Evolutionary conservation across 1,140 invertebrate species (phyloP).

Genomic region (Pseudomyrmex concolor): DNA sequence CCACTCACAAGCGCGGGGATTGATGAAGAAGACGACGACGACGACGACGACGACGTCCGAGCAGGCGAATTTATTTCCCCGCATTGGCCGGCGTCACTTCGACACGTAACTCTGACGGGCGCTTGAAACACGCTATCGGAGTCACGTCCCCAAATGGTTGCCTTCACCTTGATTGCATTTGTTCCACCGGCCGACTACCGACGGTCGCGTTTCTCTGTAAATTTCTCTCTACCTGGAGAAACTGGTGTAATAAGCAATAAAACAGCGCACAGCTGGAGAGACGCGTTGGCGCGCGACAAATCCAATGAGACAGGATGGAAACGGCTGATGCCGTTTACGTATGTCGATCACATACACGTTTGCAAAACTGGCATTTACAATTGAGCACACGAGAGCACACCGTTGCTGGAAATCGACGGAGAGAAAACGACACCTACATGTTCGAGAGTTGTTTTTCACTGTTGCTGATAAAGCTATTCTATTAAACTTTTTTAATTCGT

Average conservation of each 20-base stretch:
- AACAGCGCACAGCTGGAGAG: not conserved
- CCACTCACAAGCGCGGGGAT: conserved; percentile 41
- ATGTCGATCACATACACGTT: conserved; percentile 35
- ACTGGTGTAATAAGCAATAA: conserved; percentile 33
- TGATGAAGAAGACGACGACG: conserved; percentile 63
- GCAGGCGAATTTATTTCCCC: conserved; percentile 1
- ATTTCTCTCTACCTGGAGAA: conserved; percentile 25
- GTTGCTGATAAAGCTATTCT: not conserved
- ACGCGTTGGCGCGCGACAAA: conserved; percentile 16
- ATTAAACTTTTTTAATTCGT: not conserved
- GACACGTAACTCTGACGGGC: conserved; percentile 38
- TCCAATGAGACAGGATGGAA: conserved; percentile 34
- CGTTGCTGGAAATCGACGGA: not conserved
- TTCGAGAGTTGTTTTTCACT: not conserved
- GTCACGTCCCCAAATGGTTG: conserved; percentile 50
- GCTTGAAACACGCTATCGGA: conserved; percentile 23
- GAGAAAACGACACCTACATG: not conserved
- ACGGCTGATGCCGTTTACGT: conserved; percentile 14
- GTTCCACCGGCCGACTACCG: conserved; percentile 31
- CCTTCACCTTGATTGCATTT: conserved; percentile 50
- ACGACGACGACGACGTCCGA: not conserved
- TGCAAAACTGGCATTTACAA: conserved; percentile 24
- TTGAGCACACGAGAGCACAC: not conserved
- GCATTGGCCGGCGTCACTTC: conserved; percentile 5
- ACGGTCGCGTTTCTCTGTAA: conserved; percentile 13